Evolutionary conservation across 2,113 vertebrate species (phyloP).

Genomic region (Rhinolophus ferrumequinum): DNA sequence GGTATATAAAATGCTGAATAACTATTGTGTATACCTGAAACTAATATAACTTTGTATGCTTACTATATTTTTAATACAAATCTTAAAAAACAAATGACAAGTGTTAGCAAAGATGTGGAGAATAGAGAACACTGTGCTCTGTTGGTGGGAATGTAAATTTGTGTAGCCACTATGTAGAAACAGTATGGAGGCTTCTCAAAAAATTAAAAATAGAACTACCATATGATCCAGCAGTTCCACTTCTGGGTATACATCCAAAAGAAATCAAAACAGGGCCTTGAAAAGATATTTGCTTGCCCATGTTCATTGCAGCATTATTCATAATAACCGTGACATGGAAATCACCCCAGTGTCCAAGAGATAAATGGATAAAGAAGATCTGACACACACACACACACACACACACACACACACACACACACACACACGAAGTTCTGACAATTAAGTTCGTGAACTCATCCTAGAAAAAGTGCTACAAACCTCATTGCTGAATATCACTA

Average conservation of each 20-base stretch:
- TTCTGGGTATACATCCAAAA: background rate
- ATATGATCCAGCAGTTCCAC: background rate
- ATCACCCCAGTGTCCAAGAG: background rate
- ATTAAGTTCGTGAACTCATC: too few relatives aligned
- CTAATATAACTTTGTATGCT: too few relatives aligned
- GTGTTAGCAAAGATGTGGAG: background rate
- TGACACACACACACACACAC: too few relatives aligned
- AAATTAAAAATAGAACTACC: background rate
- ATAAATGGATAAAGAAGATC: background rate
- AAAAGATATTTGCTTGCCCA: background rate
- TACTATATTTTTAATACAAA: too few relatives aligned
- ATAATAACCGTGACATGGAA: background rate
- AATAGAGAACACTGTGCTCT: background rate
- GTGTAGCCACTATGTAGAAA: background rate
- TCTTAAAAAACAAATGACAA: background rate
- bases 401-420: too few relatives aligned
- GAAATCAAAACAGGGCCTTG: background rate
- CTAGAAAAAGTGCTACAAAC: too few relatives aligned
- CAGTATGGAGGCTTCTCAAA: background rate
- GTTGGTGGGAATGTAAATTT: background rate
- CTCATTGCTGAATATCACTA: too few relatives aligned
- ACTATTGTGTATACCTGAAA: too few relatives aligned
- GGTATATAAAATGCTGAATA: too few relatives aligned
- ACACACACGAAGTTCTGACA: too few relatives aligned
- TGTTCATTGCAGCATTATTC: background rate